Conservation (phyloP, 2,888 invertebrate species). For the Epinotia demarniana region DNA sequence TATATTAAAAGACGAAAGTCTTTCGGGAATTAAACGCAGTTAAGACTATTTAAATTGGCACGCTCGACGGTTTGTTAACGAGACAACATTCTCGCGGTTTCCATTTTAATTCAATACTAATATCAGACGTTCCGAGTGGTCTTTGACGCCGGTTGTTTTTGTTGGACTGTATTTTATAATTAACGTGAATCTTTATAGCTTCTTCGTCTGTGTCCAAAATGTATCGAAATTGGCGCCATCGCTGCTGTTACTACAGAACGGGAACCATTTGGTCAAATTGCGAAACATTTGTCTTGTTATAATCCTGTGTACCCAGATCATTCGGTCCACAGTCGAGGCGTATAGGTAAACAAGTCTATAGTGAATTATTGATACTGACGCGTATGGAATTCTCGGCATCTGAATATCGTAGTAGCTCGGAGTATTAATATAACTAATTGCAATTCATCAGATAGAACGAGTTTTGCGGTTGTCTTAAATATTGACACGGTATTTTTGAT, state of each 20-base stretch:
- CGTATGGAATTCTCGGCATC: conserved; percentile 23
- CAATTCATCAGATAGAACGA: conserved; percentile 14
- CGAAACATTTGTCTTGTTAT: not conserved
- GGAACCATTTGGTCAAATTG: not conserved
- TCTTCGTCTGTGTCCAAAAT: not conserved
- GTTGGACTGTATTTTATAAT: conserved; percentile 13
- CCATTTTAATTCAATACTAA: conserved; percentile 27
- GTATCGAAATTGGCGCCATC: no score
- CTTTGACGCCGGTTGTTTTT: conserved; percentile 12
- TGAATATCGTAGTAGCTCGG: conserved; percentile 21
- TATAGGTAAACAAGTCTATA: conserved; percentile 10
- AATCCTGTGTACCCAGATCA: not conserved
- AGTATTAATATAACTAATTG: conserved; percentile 9
- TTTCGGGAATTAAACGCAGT: not conserved
- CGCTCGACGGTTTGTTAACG: conserved; percentile 17
- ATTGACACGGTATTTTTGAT: not conserved
- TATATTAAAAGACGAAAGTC: conserved; percentile 18
- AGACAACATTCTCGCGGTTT: conserved; percentile 26
- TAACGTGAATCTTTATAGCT: not conserved
- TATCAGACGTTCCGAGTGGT: conserved; percentile 16
- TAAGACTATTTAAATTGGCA: conserved; percentile 4
- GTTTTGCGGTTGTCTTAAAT: conserved; percentile 8
- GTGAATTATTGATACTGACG: not conserved
- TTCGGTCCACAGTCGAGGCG: not conserved
- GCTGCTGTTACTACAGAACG: not conserved